These are phyloP conservation scores for Toxostoma redivivum DNA, from an alignment of 2,113 vertebrate genomes.

Conservation along the genomic window DNA sequence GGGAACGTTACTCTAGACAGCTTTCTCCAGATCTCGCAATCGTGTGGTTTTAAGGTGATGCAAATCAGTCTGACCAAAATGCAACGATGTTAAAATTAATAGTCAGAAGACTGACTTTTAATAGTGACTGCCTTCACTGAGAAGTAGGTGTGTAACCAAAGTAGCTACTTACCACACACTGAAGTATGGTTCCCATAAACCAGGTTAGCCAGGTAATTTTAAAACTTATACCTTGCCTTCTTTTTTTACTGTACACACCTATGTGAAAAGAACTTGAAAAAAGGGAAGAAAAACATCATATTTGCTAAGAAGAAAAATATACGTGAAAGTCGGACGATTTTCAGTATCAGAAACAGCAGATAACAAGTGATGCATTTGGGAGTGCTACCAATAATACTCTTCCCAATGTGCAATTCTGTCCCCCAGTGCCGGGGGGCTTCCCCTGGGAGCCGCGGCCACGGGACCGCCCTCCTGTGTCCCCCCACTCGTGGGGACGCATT, in stretches of 20 bases:
- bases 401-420: neutral
- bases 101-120: neutral
- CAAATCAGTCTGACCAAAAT: neutral
- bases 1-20: fast-evolving
- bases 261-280: neutral
- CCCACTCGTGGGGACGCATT: fast-evolving
- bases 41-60: neutral
- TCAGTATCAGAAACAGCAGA: neutral
- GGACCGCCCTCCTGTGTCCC: neutral
- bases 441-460: fast-evolving
- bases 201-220: neutral
- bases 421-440: fast-evolving
- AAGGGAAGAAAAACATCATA: fast-evolving
- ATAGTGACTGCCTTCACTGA: neutral
- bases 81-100: neutral
- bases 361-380: neutral
- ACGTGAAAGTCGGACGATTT: neutral
- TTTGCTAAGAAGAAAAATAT: neutral
- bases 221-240: neutral
- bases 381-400: neutral
- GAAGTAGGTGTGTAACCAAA: neutral
- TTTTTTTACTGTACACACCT: neutral
- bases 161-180: neutral
- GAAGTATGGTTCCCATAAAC: neutral
- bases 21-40: neutral